Evolutionary conservation across 1,140 invertebrate genomes (phyloP), one percentile per base, ranked within the genome.

Genomic region (Drosophila miranda): DNA sequence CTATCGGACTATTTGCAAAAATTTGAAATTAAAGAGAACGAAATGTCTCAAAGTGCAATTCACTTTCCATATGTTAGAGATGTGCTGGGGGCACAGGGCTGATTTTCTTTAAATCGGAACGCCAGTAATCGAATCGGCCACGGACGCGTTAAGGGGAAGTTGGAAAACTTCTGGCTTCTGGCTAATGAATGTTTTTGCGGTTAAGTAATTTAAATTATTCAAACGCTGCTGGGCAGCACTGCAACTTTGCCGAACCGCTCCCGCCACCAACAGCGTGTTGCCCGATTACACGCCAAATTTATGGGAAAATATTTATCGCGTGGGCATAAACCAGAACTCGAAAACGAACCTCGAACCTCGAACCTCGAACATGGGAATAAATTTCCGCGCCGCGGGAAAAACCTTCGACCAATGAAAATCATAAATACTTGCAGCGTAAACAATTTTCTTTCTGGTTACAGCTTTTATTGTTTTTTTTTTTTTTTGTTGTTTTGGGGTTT

Each of bases 391-490:
- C 19, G 67, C 38, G 9, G 45, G 14, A 51, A 43, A 55, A 57
- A 38, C 58, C 44, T 58, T 69, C 58, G 61, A 62, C 67, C 61
- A 75, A 55, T 75, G 62, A 52, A 75, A 75, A 63, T 59, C 81
- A 81, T 80, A 84, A 84, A 84, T 84, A 81, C 70, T 86, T 84
- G 81, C 81, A 77, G 77, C 69, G 79, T 84, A 84, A 84, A 77
- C 81, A 77, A 53, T 81, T 84, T 81, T 77, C 64, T 48, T 55
- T 69, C 41, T 55, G 23, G 53, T 38, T 38, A 23, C 34, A 23
- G 26, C 50, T 38, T 56, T 48, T 73, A 11, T 46, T 58, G 58
- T 38, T 42, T 8, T 30, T 50, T 23, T 30, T 50, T 23, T 42
- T 55, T 61, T 44, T 16, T 53, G 51, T 42, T 46, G n/a, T 34